Conservation (phyloP, 2,888 invertebrate genomes). For the Crioceris asparagi region DNA sequence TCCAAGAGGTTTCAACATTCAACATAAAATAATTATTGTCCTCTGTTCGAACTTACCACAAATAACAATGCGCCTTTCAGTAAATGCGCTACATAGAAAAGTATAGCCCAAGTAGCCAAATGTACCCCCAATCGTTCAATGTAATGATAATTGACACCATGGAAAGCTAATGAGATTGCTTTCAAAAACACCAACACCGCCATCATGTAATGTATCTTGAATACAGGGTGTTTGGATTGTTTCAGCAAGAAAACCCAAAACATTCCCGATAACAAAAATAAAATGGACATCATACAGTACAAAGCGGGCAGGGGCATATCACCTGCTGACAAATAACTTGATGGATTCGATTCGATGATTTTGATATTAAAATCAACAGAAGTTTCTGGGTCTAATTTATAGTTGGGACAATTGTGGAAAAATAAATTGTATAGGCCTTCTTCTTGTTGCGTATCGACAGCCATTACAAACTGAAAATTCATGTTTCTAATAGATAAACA, state of each 20-base stretch:
- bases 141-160: conserved; percentile 89
- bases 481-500: not conserved
- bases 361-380: conserved; percentile 63
- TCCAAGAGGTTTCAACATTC: too few species aligned
- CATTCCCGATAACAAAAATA: conserved; percentile 81
- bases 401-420: conserved; percentile 86
- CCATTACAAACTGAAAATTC: conserved; percentile 60
- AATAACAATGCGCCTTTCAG: conserved; percentile 68
- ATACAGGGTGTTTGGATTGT: conserved; percentile 63
- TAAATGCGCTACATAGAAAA: conserved; percentile 95
- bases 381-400: conserved; percentile 40
- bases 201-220: conserved; percentile 96
- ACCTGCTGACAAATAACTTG: conserved; percentile 87
- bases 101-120: conserved; percentile 93
- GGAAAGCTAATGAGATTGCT: conserved; percentile 84
- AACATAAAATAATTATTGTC: too few species aligned
- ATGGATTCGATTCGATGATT: conserved; percentile 81
- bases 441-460: conserved; percentile 61
- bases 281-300: conserved; percentile 82
- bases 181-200: conserved; percentile 86
- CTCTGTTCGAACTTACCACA: conserved; percentile 50
- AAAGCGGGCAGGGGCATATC: conserved; percentile 91
- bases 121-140: conserved; percentile 89
- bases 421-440: conserved; percentile 91
- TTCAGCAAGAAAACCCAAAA: conserved; percentile 87